A percentile compares a stretch with the other conserved stretches of the same genome.
phyloP scores from a whole-genome alignment of 2,797 vertebrate genomes.

The Stomatorhinus walkeri region DNA sequence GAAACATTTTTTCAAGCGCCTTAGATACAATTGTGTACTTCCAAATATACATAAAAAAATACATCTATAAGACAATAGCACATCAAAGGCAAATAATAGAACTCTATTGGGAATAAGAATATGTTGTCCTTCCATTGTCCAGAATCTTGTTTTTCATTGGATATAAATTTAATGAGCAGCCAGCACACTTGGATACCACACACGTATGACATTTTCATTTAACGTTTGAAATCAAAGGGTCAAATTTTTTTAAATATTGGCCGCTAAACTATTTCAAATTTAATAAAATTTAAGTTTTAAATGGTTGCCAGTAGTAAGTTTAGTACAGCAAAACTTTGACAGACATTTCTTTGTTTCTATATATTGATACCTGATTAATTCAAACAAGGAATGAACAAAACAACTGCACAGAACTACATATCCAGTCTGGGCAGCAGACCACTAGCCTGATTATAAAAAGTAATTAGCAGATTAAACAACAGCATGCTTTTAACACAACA shows the following conservation, averaged over 20 bases:
- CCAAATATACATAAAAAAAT: neutral
- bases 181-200: neutral
- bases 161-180: neutral
- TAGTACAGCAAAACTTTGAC: neutral
- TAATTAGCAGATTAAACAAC: neutral
- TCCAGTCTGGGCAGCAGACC: neutral
- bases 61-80: neutral
- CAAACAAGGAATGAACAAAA: neutral
- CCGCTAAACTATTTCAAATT: neutral
- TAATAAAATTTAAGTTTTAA: neutral
- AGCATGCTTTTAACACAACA: neutral
- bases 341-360: neutral
- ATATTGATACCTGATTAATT: neutral
- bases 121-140: neutral
- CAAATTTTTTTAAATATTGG: neutral
- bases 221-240: neutral
- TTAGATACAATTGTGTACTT: neutral
- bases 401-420: neutral
- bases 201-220: neutral
- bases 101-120: neutral
- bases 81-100: neutral
- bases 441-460: neutral
- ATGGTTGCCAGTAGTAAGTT: neutral
- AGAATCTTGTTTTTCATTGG: neutral
- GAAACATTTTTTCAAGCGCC: neutral